Evolutionary conservation across 53 echinoderm and acorn worm genomes (phyloP), one percentile per base, ranked within the genome.

Genomic region (Antedon mediterranea): DNA sequence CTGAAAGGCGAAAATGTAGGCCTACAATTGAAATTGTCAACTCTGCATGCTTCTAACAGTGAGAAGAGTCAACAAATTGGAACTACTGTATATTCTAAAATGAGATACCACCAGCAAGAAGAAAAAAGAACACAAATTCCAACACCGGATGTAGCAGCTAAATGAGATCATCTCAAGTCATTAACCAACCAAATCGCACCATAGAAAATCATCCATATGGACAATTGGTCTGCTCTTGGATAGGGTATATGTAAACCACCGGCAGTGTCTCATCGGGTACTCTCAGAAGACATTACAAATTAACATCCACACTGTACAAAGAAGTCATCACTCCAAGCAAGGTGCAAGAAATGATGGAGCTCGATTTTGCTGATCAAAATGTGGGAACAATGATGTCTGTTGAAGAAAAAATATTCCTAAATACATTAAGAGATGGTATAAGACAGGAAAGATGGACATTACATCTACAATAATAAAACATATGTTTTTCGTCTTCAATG

Each of bases 361-460:
- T 74, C 18, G 85, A 85, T 76, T 85, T 85, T 72, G 30, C 72
- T 11, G 71, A 75, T 32, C 75, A 32, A 14, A 81, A 34, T 31
- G 32, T 28, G 34, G 73, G 77, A 13, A 75, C 33, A 27, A 77
- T 77, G 13, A 57, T 30, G 34, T 85, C 85, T 4, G 80, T 74
- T 3, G 71, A 75, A 41, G 85, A 80, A 26, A 71, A 76, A 30
- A 32, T 32, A 27, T 85, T 85, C 77, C 32, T 81, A 4, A 72
- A 37, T n/a, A 74, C 76, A 72, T n/a, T 85, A 29, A 80, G 79
- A 28, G 57, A 73, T 23, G 84, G 84, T 7, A n/a, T n/a, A n/a
- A n/a, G n/a, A n/a, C n/a, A n/a, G n/a, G n/a, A n/a, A n/a, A 80
- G 79, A 81, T 3, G 79, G 84, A 11, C 79, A 83, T 29, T 78